Evolutionary conservation across 2,888 invertebrate species (phyloP).

Genomic region (Branchipolynoe longqiensis): DNA sequence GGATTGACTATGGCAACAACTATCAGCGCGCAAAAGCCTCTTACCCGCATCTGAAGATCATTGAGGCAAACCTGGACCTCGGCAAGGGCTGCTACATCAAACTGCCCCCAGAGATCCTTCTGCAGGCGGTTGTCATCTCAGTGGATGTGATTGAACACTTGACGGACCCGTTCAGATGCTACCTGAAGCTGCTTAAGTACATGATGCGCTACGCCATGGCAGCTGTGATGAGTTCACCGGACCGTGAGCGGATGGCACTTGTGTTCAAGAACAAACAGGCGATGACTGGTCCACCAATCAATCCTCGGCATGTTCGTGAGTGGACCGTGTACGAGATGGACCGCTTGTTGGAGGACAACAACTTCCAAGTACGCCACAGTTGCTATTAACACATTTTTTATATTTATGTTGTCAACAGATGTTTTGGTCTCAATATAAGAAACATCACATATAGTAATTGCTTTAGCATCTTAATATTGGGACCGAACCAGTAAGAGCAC

Average conservation of each 20-base stretch:
- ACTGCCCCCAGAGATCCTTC: slow-evolving; percentile 26
- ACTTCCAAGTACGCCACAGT: slow-evolving; percentile 27
- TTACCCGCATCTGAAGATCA: slow-evolving; percentile 19
- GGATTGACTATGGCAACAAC: slow-evolving; percentile 41
- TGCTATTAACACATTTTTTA: too few relatives aligned
- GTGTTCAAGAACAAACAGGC: slow-evolving; percentile 11
- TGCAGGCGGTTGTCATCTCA: slow-evolving; percentile 19
- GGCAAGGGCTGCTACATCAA: slow-evolving; percentile 34
- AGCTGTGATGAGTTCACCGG: slow-evolving; percentile 30
- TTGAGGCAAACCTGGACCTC: slow-evolving; percentile 26
- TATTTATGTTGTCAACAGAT: too few relatives aligned
- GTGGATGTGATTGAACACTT: slow-evolving; percentile 49
- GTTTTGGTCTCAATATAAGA: too few relatives aligned
- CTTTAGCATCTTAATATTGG: too few relatives aligned
- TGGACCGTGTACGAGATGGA: slow-evolving; percentile 46
- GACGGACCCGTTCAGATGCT: slow-evolving; percentile 39
- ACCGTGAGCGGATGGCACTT: slow-evolving; percentile 42
- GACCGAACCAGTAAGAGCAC: too few relatives aligned
- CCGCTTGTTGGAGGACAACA: slow-evolving; percentile 25
- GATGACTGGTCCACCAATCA: not conserved
- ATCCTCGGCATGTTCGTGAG: slow-evolving; percentile 13
- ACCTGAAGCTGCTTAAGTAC: slow-evolving; percentile 34
- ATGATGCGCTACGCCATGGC: slow-evolving; percentile 31
- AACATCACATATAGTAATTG: too few relatives aligned
- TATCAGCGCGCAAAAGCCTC: slow-evolving; percentile 9